phyloP scores from a whole-genome alignment of 2,888 invertebrate species.

The Chloromyia formosa region DNA sequence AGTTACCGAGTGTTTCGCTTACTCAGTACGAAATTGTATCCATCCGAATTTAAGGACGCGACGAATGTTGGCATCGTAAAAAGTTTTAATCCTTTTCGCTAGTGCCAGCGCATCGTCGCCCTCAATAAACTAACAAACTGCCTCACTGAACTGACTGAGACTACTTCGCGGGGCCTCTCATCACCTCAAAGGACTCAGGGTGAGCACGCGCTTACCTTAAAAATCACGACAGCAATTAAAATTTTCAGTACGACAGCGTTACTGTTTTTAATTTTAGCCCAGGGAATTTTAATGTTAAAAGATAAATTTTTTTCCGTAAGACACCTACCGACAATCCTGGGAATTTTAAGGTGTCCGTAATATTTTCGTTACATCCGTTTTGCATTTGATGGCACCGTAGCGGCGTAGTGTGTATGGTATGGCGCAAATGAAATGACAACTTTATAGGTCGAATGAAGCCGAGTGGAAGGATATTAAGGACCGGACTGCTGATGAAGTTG shows the following conservation, averaged over 20 bases:
- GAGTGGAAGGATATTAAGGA: neutral
- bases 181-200: neutral
- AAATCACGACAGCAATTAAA: conserved; percentile 40
- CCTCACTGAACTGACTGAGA: neutral
- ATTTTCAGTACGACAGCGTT: conserved; percentile 22
- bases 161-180: no score
- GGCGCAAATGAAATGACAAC: conserved; percentile 21
- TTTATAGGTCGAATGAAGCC: conserved; percentile 12
- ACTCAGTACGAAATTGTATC: conserved; percentile 26
- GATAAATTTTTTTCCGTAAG: conserved; percentile 31
- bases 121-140: conserved; percentile 17
- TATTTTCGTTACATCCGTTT: conserved; percentile 5
- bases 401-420: neutral
- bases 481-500: neutral
- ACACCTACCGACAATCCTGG: neutral
- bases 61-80: conserved; percentile 32
- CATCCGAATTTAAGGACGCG: neutral
- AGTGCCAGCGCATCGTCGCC: no score
- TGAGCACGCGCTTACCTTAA: neutral
- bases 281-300: conserved; percentile 11
- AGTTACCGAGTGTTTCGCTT: conserved; percentile 21
- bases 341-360: neutral
- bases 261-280: conserved; percentile 31
- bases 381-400: conserved; percentile 4
- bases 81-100: conserved; percentile 27